These are phyloP conservation scores for Caradrina kadenii DNA, from an alignment of 2,888 invertebrate species.

Conservation along the genomic window DNA sequence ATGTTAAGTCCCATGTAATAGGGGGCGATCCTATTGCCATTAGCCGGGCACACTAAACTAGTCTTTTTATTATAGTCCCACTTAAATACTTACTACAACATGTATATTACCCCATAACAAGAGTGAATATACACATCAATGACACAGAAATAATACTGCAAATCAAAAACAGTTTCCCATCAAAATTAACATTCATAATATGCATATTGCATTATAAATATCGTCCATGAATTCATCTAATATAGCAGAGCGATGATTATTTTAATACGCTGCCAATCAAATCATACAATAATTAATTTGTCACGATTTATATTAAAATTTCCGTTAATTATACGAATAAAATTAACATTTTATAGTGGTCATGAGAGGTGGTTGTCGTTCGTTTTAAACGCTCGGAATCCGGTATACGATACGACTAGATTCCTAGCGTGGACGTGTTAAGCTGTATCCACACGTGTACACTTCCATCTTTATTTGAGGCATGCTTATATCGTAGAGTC, in stretches of 20 bases:
- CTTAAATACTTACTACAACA: neutral
- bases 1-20: too few relatives aligned
- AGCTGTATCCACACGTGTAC: neutral
- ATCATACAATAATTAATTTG: slow-evolving; percentile 73
- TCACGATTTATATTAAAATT: slow-evolving; percentile 69
- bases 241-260: slow-evolving; percentile 41
- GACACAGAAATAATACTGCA: slow-evolving; percentile 19
- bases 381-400: slow-evolving; percentile 43
- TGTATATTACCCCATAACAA: neutral
- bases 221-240: slow-evolving; percentile 49
- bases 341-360: slow-evolving; percentile 58
- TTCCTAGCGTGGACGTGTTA: slow-evolving; percentile 17
- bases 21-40: too few relatives aligned
- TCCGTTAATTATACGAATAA: slow-evolving; percentile 58
- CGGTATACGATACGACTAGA: slow-evolving; percentile 44
- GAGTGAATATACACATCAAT: slow-evolving; percentile 19
- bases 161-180: slow-evolving; percentile 28
- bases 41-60: too few relatives aligned
- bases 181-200: slow-evolving; percentile 50
- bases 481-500: too few relatives aligned
- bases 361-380: slow-evolving; percentile 45
- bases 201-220: slow-evolving; percentile 53
- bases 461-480: neutral
- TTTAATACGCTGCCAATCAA: slow-evolving; percentile 68
- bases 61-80: neutral